Base-by-base conservation (phyloP, 1,140 invertebrate genomes). In the Leptopilina boulardi region DNA sequence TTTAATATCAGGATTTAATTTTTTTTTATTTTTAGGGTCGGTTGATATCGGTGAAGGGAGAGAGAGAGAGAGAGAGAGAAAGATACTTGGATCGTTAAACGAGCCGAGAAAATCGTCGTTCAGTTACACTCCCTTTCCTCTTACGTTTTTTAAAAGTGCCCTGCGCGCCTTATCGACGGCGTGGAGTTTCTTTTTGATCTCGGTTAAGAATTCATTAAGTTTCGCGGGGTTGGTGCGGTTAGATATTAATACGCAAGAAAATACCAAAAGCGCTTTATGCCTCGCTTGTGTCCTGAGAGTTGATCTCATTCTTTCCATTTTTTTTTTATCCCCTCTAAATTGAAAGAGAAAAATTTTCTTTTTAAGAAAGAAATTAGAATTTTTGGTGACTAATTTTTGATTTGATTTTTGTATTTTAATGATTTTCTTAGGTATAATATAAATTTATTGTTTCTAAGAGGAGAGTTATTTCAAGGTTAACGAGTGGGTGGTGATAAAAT, bases 151-250 rank as follows among this genome's bases (percentile, higher is more conserved):
- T 78, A 77, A 84, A 82, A 84, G 84, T 87, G 82, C 82, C 83
- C 70, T 77, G 74, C 77, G 74, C 77, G 82, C 78, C 82, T 81
- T 83, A 85, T 83, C 77, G 82, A 82, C 80, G 80, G 75, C n/a
- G n/a, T 78, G 82, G 38, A 56, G 30, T 84, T 86, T 85, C 86
- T 86, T 87, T 87, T 87, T 87, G 86, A 87, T 87, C 86, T 87
- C 82, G 83, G 84, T 87, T 86, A 87, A 87, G 86, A 87, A 87
- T 87, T 87, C 84, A 87, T 87, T 87, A 87, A 86, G 86, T 87
- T 87, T 81, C 81, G 83, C 84, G 85, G 80, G 81, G 84, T n/a
- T n/a, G 26, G 81, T 77, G 82, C 82, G 83, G 85, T 84, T 84
- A 84, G 81, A 84, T 85, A 87, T 87, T 87, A 87, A 87, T 83